These are phyloP conservation scores for Hecatera dysodea DNA, from an alignment of 2,888 invertebrate species.

Conservation along the genomic window DNA sequence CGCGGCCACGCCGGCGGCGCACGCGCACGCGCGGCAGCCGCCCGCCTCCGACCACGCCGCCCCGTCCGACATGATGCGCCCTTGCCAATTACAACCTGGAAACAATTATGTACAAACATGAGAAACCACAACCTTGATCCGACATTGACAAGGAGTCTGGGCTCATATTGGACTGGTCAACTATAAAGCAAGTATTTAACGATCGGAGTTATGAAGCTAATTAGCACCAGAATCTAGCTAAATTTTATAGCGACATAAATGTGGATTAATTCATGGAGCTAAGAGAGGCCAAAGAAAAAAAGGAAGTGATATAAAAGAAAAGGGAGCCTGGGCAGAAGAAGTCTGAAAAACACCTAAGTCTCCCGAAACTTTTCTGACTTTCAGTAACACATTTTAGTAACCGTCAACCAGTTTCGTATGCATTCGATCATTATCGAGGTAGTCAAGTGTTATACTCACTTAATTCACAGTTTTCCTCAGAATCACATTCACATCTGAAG, in stretches of 20 bases:
- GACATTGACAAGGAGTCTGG: background rate
- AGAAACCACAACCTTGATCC: background rate
- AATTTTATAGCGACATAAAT: background rate
- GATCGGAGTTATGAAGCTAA: background rate
- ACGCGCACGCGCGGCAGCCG: slow-evolving; percentile 87
- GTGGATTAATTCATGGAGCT: too few relatives aligned
- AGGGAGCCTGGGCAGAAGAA: too few relatives aligned
- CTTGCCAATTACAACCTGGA: slow-evolving; percentile 94
- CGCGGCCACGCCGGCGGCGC: slow-evolving; percentile 91
- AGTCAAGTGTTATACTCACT: slow-evolving; percentile 84
- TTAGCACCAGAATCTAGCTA: background rate
- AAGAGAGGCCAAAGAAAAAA: too few relatives aligned
- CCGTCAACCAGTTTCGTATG: background rate
- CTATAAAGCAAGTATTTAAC: background rate
- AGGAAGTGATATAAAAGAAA: too few relatives aligned
- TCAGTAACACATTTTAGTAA: too few relatives aligned
- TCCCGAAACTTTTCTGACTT: background rate
- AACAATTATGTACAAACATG: background rate
- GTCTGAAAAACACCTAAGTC: background rate
- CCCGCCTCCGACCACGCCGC: slow-evolving; percentile 87
- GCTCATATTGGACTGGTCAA: background rate
- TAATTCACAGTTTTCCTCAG: slow-evolving; percentile 91
- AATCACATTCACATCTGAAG: slow-evolving; percentile 94
- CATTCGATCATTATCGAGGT: background rate
- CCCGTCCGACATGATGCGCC: slow-evolving; percentile 91